phyloP scores from a whole-genome alignment of 2,113 vertebrate genomes.

The Hypanus sabinus region DNA sequence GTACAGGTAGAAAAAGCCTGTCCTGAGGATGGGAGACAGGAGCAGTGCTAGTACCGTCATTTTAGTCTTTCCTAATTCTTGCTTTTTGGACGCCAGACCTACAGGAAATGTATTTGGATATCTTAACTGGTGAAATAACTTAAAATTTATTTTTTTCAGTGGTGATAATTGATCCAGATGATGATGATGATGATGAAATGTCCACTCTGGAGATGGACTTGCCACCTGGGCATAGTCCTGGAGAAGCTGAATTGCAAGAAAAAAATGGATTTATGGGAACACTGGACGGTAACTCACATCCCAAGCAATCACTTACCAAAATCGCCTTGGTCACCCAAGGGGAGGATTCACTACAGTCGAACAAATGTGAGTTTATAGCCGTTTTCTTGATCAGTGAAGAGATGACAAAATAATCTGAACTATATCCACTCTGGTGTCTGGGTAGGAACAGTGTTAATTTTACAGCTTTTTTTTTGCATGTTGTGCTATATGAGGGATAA shows the following conservation, averaged over 20 bases:
- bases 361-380: conserved; percentile 18
- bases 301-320: conserved; percentile 11
- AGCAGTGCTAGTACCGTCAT: too few relatives aligned
- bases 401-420: background rate
- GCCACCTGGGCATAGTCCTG: background rate
- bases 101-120: background rate
- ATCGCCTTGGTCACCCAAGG: background rate
- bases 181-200: conserved; percentile 22
- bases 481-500: background rate
- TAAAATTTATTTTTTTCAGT: background rate
- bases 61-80: background rate
- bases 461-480: background rate
- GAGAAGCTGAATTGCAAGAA: background rate
- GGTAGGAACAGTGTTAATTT: background rate
- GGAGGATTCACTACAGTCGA: conserved; percentile 25
- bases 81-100: background rate
- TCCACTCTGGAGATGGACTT: background rate
- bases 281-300: background rate
- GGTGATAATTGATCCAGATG: conserved; percentile 32
- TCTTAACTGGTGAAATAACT: background rate
- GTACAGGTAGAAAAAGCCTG: background rate
- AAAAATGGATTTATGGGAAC: conserved; percentile 3
- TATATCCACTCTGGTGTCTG: background rate
- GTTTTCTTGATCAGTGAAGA: background rate
- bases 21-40: background rate